A percentile compares a stretch with the other conserved stretches of the same genome.
phyloP scores from a whole-genome alignment of 2,888 invertebrate genomes.

The Mycalesis mineus region DNA sequence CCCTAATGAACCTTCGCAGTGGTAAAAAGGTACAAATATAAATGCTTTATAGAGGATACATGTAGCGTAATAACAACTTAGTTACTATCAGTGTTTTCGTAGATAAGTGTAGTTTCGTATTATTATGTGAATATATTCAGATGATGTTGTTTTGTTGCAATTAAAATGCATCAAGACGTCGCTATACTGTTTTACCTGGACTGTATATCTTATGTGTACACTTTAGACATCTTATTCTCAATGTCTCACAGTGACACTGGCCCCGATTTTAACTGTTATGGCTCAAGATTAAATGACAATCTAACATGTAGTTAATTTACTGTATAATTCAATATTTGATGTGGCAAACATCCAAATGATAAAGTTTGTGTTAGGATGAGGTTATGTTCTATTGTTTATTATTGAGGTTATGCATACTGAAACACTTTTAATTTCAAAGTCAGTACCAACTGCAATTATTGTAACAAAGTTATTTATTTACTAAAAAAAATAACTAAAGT shows the following conservation, averaged over 20 bases:
- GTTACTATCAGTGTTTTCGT: slow-evolving; percentile 58
- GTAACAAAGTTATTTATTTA: no score
- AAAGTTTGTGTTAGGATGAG: background rate
- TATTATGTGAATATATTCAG: slow-evolving; percentile 37
- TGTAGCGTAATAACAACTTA: slow-evolving; percentile 51
- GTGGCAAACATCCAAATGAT: slow-evolving; percentile 3
- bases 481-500: no score
- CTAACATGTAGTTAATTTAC: background rate
- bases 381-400: background rate
- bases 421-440: background rate
- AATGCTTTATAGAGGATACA: slow-evolving; percentile 34
- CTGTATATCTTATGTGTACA: slow-evolving; percentile 30
- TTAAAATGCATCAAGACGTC: slow-evolving; percentile 28
- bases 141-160: slow-evolving; percentile 33
- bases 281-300: slow-evolving; percentile 15
- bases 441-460: no score
- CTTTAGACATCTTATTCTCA: slow-evolving; percentile 32
- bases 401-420: background rate
- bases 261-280: slow-evolving; percentile 29
- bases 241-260: slow-evolving; percentile 36
- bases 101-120: slow-evolving; percentile 42
- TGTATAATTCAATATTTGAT: slow-evolving; percentile 2
- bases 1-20: slow-evolving; percentile 68
- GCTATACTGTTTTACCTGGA: slow-evolving; percentile 25
- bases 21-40: slow-evolving; percentile 55